Evolutionary conservation across 2,888 invertebrate genomes (phyloP).

Genomic region (Nephrotoma appendiculata): DNA sequence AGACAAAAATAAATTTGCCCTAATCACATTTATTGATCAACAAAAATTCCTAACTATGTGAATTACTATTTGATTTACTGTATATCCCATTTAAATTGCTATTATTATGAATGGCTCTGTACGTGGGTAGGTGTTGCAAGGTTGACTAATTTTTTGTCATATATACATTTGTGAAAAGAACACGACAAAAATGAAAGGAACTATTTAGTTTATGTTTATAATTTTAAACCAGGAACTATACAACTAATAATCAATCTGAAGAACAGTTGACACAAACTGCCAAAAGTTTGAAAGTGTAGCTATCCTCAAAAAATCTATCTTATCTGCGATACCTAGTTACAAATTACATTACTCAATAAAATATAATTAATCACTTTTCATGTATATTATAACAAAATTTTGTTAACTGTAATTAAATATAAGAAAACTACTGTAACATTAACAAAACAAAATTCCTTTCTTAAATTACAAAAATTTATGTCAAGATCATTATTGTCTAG

Average conservation of each 20-base stretch:
- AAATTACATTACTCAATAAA: not conserved
- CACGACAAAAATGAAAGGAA: not conserved
- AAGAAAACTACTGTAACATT: not conserved
- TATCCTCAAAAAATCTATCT: not conserved
- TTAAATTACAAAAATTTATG: not conserved
- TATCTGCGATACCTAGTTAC: not conserved
- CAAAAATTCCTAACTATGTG: not conserved
- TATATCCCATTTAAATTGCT: not conserved
- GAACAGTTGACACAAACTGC: not conserved
- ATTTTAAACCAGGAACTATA: not conserved
- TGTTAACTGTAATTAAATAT: not conserved
- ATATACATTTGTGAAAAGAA: not conserved
- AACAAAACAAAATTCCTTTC: not conserved
- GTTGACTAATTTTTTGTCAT: not conserved
- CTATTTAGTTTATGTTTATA: not conserved
- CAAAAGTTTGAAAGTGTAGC: not conserved
- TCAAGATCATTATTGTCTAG: not conserved
- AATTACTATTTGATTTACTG: not conserved
- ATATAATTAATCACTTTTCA: not conserved
- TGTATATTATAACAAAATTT: not conserved
- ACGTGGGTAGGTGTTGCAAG: not conserved
- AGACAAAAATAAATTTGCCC: not conserved
- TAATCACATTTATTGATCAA: not conserved
- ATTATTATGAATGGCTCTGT: not conserved
- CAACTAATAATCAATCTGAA: not conserved